These are phyloP conservation scores for Gymnocypris eckloni DNA, from an alignment of 2,797 vertebrate species.

Conservation along the genomic window DNA sequence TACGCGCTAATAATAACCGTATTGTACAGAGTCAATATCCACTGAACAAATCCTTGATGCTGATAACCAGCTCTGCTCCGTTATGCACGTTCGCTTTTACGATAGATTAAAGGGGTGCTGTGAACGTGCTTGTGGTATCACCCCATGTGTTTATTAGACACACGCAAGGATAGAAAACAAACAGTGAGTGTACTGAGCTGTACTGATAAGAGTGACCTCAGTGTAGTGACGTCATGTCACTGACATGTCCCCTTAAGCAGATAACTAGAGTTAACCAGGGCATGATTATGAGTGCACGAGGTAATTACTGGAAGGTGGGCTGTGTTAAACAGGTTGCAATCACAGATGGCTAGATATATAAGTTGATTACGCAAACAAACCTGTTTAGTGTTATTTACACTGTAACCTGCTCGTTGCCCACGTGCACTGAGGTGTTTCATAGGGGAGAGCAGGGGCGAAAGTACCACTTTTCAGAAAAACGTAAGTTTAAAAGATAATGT, in stretches of 20 bases:
- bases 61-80: not conserved
- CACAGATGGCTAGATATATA: not conserved
- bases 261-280: conserved; percentile 31
- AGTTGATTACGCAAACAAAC: not conserved
- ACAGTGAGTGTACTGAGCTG: not conserved
- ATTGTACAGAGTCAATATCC: conserved; percentile 30
- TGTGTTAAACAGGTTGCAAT: not conserved
- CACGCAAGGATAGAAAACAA: not conserved
- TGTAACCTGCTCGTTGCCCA: not conserved
- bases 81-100: not conserved
- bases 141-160: not conserved
- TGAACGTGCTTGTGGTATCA: not conserved
- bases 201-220: conserved; percentile 31
- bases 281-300: not conserved
- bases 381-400: not conserved
- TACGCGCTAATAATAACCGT: conserved; percentile 48
- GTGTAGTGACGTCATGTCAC: not conserved
- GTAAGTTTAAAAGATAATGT: too few relatives aligned
- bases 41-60: conserved; percentile 22
- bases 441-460: too few relatives aligned
- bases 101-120: not conserved
- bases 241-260: conserved; percentile 10
- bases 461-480: too few relatives aligned
- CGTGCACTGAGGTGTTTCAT: not conserved
- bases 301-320: not conserved